Base-by-base conservation (phyloP, 53 echinoderm and acorn worm genomes). In the Pentamera pediparva region DNA sequence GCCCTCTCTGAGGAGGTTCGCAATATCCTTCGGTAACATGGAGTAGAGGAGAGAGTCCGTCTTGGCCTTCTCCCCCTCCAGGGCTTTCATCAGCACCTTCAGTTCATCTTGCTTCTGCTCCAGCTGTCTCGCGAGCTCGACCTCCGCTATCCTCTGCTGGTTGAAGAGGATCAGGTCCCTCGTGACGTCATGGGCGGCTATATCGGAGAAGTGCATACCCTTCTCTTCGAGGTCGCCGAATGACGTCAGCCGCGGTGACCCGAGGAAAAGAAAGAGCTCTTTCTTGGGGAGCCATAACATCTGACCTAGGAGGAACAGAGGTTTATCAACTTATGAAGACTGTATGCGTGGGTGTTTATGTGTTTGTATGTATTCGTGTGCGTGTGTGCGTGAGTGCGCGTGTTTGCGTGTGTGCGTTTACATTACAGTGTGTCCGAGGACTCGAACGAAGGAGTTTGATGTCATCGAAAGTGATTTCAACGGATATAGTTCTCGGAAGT, bases 101-200 rank as follows among this genome's bases (percentile, higher is more conserved):
- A 93, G 65, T 80, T 93, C 84, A 39, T 93, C 93, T 32, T 93
- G 90, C 75, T 93, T 93, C 50, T 93, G 84, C 49, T 93, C 93
- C 39, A 93, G 70, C 36, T 93, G 89, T 37, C 78, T 86, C n/a
- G 93, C 81, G 15, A 93, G 58, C 76, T 93, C 93, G 13, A 93
- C 80, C 62, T 93, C 89, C 6, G 89, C 93, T 21, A 84, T 89
- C 39, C 93, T 70, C 70, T 93, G 93, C 75, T 93, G 89, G 45
- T 93, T 93, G 78, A 93, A 93, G 37, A 90, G 82, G 32, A 93
- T 89, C 3, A 93, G 84, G 59, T 93, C 93, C 32, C 93, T 79
- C 36, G 93, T 93, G 54, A 93, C 63, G 65, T 93, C 93, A 64
- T 93, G 93, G 25, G 84, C 83, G 2, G 93, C 93, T 15, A 93